A percentile compares a stretch with the other conserved stretches of the same genome.
phyloP scores from a whole-genome alignment of 2,888 invertebrate species.

The Oscheius onirici region DNA sequence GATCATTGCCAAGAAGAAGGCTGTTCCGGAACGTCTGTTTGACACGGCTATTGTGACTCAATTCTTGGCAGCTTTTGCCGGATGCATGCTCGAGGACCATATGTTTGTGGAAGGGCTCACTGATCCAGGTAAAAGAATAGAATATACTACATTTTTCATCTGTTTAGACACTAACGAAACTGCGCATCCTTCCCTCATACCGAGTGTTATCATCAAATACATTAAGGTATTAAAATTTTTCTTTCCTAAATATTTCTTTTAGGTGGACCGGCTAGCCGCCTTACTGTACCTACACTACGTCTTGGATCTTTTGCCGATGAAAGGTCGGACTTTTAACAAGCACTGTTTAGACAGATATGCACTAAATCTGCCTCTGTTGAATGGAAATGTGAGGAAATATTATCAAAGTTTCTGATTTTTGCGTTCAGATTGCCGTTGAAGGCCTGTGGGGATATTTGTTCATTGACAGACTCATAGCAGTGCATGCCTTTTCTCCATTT shows the following conservation, averaged over 20 bases:
- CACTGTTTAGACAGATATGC: constrained; percentile 14
- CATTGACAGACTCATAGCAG: constrained; percentile 22
- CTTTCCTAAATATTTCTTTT: neutral
- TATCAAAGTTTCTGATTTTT: neutral
- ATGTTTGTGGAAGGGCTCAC: constrained; percentile 13
- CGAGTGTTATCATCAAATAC: constrained; percentile 6
- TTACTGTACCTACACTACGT: constrained; percentile 31
- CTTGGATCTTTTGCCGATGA: constrained; percentile 29
- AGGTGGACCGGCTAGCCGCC: constrained; percentile 20
- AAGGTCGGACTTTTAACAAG: constrained; percentile 6
- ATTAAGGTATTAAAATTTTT: neutral
- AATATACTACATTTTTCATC: neutral
- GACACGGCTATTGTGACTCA: constrained; percentile 49
- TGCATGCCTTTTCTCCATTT: neutral
- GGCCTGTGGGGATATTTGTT: constrained; percentile 32
- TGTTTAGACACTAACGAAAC: constrained; percentile 16
- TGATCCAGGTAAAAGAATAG: neutral
- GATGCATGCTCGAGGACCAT: constrained; percentile 46
- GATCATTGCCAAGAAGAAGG: constrained; percentile 30
- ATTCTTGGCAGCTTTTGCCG: constrained; percentile 46
- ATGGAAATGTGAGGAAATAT: constrained; percentile 12
- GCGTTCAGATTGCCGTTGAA: constrained; percentile 22
- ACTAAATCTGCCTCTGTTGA: neutral
- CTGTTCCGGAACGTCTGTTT: constrained; percentile 30
- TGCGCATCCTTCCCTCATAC: neutral